Base-by-base conservation (phyloP, 1,140 invertebrate genomes). In the Heliconius nattereri region DNA sequence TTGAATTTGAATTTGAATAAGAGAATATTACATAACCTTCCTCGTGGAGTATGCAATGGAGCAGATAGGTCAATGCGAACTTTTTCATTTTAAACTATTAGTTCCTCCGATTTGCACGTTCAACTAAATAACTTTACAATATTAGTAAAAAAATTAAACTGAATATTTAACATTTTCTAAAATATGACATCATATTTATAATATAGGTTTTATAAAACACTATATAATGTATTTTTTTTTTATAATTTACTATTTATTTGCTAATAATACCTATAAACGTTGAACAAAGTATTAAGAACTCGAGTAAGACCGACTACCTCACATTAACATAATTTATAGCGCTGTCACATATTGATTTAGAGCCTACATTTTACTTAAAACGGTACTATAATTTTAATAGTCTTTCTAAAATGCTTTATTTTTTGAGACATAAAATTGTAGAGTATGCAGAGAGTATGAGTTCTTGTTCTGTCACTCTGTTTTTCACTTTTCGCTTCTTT, bases 301-400 rank as follows among this genome's bases (percentile, higher is more conserved):
- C 23, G 60, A 66, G n/a, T 66, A 45, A 35, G 49, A n/a, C 32
- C 49, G 76, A 49, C 70, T 79, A 74, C 72, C 75, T 76, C 35
- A 76, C n/a, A 79, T 80, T 70, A 23, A n/a, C 71, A 35, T 76
- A 76, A 80, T 76, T 76, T 76, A 80, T 71, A 66, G 19, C 35
- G n/a, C 66, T 76, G 71, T 80, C 74, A 37, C 60, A 20, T 80
- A 76, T 80, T 80, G 75, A 80, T 76, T 80, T 76, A 76, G 57
- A 73, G 60, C n/a, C 60, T 66, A 66, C 60, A 29, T 66, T 66
- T 66, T 66, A 66, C 60, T 66, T 19, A 23, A 60, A 60, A 60
- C 57, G 57, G 57, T 60, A 66, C 60, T 23, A 60, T n/a, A 13
- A 66, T 66, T 66, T 66, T 66, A 66, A 66, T 66, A 66, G 60